Conservation (phyloP, 1,140 invertebrate genomes). For the Periplaneta americana region DNA sequence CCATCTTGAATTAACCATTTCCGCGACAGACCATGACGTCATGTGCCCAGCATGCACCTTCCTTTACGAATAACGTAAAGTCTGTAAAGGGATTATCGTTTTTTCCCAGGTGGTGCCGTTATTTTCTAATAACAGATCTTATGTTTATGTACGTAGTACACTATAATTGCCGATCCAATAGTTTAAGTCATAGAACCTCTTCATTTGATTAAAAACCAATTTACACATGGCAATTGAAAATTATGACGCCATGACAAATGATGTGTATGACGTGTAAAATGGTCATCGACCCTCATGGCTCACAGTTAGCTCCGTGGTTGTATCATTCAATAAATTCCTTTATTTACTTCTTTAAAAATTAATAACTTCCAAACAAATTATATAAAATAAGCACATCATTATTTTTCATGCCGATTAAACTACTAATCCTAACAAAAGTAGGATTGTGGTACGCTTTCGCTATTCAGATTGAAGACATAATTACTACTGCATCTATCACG, state of each 20-base stretch:
- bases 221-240: background rate
- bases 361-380: no score
- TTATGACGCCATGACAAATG: background rate
- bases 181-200: background rate
- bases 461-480: no score
- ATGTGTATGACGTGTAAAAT: background rate
- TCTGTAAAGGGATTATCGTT: no score
- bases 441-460: no score
- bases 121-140: background rate
- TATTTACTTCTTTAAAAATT: no score
- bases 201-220: background rate
- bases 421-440: no score
- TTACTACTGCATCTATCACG: no score
- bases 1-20: conserved; percentile 50
- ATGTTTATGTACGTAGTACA: background rate
- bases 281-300: background rate
- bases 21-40: conserved; percentile 19
- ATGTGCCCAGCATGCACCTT: conserved; percentile 14
- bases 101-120: background rate
- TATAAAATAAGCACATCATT: no score
- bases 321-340: background rate
- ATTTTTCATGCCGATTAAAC: no score
- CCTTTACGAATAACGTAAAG: background rate
- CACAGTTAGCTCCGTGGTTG: background rate
- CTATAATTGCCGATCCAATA: background rate